These are phyloP conservation scores for Protosalanx chinensis DNA, from an alignment of 2,797 vertebrate species.

Conservation along the genomic window DNA sequence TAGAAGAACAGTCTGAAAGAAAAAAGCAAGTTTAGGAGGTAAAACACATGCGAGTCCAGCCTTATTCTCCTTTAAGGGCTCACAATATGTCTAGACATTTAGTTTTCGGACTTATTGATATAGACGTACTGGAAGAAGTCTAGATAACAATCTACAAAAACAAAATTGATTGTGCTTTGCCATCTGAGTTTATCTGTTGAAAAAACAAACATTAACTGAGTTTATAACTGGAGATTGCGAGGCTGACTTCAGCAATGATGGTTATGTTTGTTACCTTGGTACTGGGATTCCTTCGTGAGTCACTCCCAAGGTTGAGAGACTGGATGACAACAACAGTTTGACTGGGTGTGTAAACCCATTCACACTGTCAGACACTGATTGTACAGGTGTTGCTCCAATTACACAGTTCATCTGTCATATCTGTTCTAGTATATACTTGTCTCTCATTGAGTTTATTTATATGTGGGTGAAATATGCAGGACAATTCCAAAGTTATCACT, in stretches of 20 bases:
- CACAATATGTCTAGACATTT: not conserved
- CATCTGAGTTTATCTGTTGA: not conserved
- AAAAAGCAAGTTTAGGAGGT: conserved; percentile 90
- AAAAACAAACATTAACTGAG: not conserved
- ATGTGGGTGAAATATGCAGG: too few species aligned
- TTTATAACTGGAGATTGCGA: conserved; percentile 79
- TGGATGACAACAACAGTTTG: too few species aligned
- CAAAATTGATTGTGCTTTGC: conserved; percentile 16
- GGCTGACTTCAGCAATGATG: conserved; percentile 84
- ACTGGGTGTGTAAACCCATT: too few species aligned
- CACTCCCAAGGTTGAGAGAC: conserved; percentile 85
- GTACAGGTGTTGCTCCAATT: too few species aligned
- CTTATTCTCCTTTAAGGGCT: not conserved
- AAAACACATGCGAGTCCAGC: conserved; percentile 83
- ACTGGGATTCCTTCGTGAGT: conserved; percentile 83
- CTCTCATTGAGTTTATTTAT: too few species aligned
- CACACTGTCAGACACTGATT: too few species aligned
- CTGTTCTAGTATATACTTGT: too few species aligned
- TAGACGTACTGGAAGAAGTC: too few species aligned
- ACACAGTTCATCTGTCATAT: too few species aligned
- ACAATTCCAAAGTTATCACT: conserved; percentile 24
- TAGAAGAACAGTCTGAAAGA: not conserved
- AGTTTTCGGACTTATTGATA: too few species aligned
- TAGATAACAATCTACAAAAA: too few species aligned
- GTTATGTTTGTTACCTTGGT: conserved; percentile 86